A percentile compares a stretch with the other conserved stretches of the same genome.
These are phyloP conservation scores for Stylophora pistillata DNA, from an alignment of 64 coral and sea anemone genomes.

Conservation along the genomic window DNA sequence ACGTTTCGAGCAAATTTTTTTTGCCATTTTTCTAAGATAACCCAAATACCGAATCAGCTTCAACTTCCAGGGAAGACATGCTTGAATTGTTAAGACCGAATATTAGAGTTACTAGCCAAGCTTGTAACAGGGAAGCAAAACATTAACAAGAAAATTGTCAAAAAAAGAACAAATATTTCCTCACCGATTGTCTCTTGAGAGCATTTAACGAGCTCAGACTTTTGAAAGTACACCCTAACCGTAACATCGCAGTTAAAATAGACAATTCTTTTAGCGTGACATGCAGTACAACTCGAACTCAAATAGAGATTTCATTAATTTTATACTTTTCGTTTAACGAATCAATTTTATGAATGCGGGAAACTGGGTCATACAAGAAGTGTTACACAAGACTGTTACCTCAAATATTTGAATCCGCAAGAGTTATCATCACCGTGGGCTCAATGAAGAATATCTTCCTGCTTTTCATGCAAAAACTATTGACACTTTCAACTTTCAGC, in stretches of 20 bases:
- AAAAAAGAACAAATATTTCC: not conserved
- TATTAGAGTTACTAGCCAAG: too few relatives aligned
- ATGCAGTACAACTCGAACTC: not conserved
- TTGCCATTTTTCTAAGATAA: too few relatives aligned
- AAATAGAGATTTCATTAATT: too few relatives aligned
- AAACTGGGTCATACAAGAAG: not conserved
- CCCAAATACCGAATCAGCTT: too few relatives aligned
- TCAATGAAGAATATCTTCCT: not conserved
- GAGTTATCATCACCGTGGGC: not conserved
- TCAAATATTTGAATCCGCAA: not conserved
- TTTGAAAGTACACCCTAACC: constrained; percentile 9
- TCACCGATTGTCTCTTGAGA: constrained; percentile 16
- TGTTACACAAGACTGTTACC: not conserved
- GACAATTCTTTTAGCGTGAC: not conserved
- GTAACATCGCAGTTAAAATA: not conserved
- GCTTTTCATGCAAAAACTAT: not conserved
- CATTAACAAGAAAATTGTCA: not conserved
- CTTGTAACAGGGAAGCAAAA: not conserved
- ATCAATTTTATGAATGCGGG: not conserved
- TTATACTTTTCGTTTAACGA: too few relatives aligned
- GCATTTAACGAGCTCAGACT: not conserved
- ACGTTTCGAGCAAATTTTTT: too few relatives aligned
- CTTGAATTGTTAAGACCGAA: too few relatives aligned
- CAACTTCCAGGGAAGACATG: too few relatives aligned
- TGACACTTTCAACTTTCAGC: not conserved